A percentile compares a stretch with the other conserved stretches of the same genome.
Evolutionary conservation across 2,797 vertebrate genomes (phyloP).

Genomic region (Acanthis flammea): DNA sequence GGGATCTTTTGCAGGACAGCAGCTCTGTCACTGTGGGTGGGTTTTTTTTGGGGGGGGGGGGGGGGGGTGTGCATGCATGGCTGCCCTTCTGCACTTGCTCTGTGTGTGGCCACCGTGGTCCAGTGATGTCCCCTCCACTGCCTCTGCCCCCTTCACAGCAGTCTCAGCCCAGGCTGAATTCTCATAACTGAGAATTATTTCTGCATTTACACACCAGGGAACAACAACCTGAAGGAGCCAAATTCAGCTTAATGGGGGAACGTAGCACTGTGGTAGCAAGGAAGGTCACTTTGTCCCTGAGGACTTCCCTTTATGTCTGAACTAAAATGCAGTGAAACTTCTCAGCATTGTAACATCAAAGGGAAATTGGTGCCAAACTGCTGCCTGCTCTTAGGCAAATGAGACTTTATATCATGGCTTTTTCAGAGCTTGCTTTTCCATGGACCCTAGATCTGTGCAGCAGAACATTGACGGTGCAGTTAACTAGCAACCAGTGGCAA

Average conservation of each 20-base stretch:
- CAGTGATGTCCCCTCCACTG: rapidly evolving
- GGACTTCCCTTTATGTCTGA: neutral
- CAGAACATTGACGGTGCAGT: neutral
- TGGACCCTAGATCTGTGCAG: neutral
- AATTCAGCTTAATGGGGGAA: neutral
- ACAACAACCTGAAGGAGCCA: neutral
- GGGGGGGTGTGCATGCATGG: rapidly evolving
- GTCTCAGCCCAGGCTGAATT: neutral
- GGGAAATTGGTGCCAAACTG: neutral
- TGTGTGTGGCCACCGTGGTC: neutral
- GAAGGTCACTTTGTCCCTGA: neutral
- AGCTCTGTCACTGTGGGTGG: rapidly evolving
- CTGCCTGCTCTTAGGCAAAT: constrained; percentile 23
- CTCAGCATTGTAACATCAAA: neutral
- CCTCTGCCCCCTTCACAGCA: neutral
- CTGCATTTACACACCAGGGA: neutral
- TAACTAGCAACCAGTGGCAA: constrained; percentile 1
- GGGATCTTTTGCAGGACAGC: neutral
- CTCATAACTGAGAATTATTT: neutral
- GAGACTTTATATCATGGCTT: neutral
- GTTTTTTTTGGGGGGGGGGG: neutral
- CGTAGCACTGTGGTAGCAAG: rapidly evolving
- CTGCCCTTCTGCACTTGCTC: neutral
- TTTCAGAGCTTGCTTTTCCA: constrained; percentile 15
- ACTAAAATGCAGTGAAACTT: neutral